A percentile compares a stretch with the other conserved stretches of the same genome.
Conservation (phyloP, 2,888 invertebrate genomes). For the Pammene fasciana region DNA sequence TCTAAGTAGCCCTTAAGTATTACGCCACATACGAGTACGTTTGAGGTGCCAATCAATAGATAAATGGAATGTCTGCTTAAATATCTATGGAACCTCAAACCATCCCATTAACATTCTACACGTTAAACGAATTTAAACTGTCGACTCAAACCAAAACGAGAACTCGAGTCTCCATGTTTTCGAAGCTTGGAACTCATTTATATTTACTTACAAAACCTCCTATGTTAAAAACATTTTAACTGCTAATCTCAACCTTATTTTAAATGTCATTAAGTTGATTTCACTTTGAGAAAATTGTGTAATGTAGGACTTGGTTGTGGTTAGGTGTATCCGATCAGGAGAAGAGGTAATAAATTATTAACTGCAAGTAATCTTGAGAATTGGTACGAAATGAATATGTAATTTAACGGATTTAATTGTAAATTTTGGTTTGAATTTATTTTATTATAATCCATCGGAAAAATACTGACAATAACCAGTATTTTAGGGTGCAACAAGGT, state of each 20-base stretch:
- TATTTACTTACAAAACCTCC: neutral
- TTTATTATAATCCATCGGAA: neutral
- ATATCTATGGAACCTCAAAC: constrained; percentile 4
- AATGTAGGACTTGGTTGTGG: neutral
- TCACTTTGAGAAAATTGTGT: neutral
- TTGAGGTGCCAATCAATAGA: too few species aligned
- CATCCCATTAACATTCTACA: constrained; percentile 1
- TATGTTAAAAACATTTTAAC: neutral
- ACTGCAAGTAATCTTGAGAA: constrained; percentile 20
- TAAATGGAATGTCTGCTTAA: too few species aligned
- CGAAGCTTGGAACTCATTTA: neutral
- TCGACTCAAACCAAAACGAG: constrained; percentile 5
- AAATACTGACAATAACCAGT: too few species aligned
- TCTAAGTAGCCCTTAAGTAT: too few species aligned
- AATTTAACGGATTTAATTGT: neutral
- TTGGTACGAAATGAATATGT: neutral
- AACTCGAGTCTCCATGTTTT: neutral
- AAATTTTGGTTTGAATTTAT: neutral
- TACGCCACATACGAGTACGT: too few species aligned
- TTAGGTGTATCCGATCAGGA: neutral
- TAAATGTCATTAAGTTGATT: neutral
- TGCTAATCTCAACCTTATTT: neutral
- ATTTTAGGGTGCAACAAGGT: too few species aligned
- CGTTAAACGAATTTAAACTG: constrained; percentile 13
- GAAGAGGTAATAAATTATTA: constrained; percentile 26